Percentiles rank a stretch among this genome's conserved stretches.
Conservation (phyloP, 2,797 vertebrate genomes). For the Galago senegalensis region DNA sequence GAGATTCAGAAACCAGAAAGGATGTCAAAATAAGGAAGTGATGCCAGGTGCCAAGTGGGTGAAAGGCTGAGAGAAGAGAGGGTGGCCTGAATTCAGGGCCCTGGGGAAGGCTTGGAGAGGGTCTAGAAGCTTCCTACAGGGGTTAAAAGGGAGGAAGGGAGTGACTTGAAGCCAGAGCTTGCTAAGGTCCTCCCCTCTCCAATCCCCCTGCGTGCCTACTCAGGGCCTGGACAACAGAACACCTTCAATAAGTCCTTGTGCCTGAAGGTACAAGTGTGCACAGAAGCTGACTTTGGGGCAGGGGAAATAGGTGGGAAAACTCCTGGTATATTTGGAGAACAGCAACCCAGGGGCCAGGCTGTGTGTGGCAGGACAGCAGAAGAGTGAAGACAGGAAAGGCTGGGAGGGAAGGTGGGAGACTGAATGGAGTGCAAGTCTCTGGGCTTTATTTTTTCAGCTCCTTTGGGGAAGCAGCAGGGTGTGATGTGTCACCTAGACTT, state of each 20-base stretch:
- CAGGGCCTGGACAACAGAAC: not conserved
- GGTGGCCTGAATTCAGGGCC: not conserved
- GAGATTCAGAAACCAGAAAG: not conserved
- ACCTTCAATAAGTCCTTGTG: not conserved
- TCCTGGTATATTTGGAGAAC: not conserved
- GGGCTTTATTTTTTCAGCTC: not conserved
- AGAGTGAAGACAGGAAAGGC: not conserved
- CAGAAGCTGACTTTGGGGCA: not conserved
- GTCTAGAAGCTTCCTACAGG: not conserved
- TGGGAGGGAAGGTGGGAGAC: not conserved
- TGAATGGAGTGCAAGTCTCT: not conserved
- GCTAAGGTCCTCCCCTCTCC: not conserved
- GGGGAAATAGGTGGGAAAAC: not conserved
- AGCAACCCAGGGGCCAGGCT: not conserved
- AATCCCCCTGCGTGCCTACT: not conserved
- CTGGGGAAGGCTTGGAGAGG: not conserved
- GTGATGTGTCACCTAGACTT: not conserved
- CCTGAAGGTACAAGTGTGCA: not conserved
- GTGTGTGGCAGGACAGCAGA: not conserved
- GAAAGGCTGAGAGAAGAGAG: not conserved
- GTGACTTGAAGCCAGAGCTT: not conserved
- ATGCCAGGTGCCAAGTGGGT: not conserved
- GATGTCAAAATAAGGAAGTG: slow-evolving; percentile 33
- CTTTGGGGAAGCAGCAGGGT: not conserved
- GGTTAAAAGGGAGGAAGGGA: not conserved